Base-by-base conservation (phyloP, 1,140 invertebrate species). In the Antheraea mylitta region DNA sequence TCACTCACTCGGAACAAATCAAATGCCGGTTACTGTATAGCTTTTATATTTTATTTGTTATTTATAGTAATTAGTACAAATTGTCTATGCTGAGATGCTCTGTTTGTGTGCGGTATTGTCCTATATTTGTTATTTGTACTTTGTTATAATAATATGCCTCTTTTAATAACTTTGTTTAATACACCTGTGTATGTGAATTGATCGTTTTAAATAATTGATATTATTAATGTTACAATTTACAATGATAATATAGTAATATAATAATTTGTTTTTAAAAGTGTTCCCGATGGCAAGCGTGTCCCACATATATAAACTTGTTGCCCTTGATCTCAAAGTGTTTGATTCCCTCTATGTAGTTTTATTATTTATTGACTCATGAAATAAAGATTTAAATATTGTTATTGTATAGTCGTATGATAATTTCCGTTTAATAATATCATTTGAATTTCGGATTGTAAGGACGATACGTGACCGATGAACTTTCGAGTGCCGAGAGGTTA, bases 401-500 rank as follows among this genome's bases (percentile, higher is more conserved):
- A 89, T 83, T 88, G 85, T 88, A 86, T 88, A 90, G 83, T 79
- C 86, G 82, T 80, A 79, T 70, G 74, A 80, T 45, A 19, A 79
- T 83, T 90, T 90, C 79, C 66, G 80, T 88, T 89, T 66, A 77
- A 77, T 89, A 74, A 85, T 89, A 86, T 86, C 9, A 16, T 16
- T 53, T 16, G 76, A 84, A 80, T 16, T 81, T 83, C 83, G 84
- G 81, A 81, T 81, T 86, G 83, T 86, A 89, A 88, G 83, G 77
- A 82, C 83, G 79, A 73, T 73, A 87, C 79, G 83, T 78, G 77
- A 88, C 89, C 89, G 89, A 89, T 91, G 89, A 86, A 91, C 89
- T 91, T 90, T 91, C 88, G 68, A 90, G 89, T 85, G 85, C 81
- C 81, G 85, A 89, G 78, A 82, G 83, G 78, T n/a, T 80, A 68